Percentiles rank a stretch among this genome's conserved stretches.
Evolutionary conservation across 2,888 invertebrate genomes (phyloP).

Genomic region (Holacanthella duospinosa): DNA sequence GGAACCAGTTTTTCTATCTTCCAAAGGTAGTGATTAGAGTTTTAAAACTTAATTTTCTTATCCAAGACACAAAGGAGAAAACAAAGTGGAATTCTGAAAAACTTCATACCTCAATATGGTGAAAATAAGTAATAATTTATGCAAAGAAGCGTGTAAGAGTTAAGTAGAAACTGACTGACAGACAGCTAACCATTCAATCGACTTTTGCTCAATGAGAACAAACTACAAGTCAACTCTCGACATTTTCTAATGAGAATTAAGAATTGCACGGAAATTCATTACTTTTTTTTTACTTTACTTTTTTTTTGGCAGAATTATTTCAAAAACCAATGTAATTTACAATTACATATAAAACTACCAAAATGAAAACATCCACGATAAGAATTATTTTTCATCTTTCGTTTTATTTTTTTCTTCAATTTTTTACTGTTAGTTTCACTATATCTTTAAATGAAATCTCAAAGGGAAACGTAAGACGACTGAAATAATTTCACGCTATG

Average conservation of each 20-base stretch:
- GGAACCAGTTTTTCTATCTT: too few species aligned
- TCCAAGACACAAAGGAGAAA: neutral
- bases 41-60: neutral
- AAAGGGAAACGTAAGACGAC: neutral
- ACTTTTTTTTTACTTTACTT: too few species aligned
- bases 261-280: too few species aligned
- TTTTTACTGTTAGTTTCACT: too few species aligned
- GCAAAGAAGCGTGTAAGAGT: neutral
- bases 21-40: neutral
- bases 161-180: neutral
- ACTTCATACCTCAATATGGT: neutral
- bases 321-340: too few species aligned
- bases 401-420: too few species aligned
- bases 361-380: too few species aligned
- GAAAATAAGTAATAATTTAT: neutral
- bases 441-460: neutral
- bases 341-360: too few species aligned
- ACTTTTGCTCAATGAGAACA: neutral
- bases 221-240: too few species aligned
- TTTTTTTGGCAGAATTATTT: too few species aligned
- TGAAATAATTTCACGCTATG: neutral
- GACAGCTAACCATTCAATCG: neutral
- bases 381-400: too few species aligned
- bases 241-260: too few species aligned
- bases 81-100: neutral